phyloP scores from a whole-genome alignment of 2,888 invertebrate genomes.

The Theodoxus fluviatilis region DNA sequence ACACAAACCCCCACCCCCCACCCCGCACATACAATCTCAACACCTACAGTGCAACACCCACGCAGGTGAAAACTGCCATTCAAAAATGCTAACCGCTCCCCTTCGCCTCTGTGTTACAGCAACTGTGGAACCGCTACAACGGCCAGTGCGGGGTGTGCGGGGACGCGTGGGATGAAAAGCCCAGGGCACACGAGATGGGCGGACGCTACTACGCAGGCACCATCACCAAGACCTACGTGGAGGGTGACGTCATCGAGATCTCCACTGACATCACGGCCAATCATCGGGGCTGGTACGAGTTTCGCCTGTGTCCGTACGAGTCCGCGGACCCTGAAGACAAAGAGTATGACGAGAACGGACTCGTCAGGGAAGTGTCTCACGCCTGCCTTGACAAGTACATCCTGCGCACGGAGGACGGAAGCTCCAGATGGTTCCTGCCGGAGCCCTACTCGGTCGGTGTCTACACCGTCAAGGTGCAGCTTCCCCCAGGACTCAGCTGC shows the following conservation, averaged over 20 bases:
- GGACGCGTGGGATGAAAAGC: constrained; percentile 34
- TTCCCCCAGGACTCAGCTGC: constrained; percentile 34
- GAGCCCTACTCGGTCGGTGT: constrained; percentile 30
- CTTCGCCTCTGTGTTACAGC: too few species aligned
- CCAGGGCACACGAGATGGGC: constrained; percentile 40
- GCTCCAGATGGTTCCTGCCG: constrained; percentile 32
- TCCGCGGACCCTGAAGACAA: constrained; percentile 34
- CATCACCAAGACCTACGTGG: constrained; percentile 30
- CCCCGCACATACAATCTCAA: too few species aligned
- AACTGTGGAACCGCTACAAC: constrained; percentile 27
- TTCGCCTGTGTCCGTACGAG: constrained; percentile 40
- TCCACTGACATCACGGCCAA: constrained; percentile 38
- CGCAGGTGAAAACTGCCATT: too few species aligned
- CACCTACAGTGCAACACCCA: too few species aligned
- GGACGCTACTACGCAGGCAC: constrained; percentile 36
- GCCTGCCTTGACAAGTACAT: constrained; percentile 38
- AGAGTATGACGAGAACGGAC: constrained; percentile 32
- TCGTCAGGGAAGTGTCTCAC: constrained; percentile 38
- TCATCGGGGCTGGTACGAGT: constrained; percentile 40
- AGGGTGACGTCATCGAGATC: constrained; percentile 35
- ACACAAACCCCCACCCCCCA: too few species aligned
- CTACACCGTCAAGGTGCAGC: constrained; percentile 28
- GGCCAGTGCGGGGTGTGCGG: constrained; percentile 42
- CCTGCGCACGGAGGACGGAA: constrained; percentile 32
- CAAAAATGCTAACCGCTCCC: too few species aligned